phyloP scores from a whole-genome alignment of 1,140 invertebrate species.

The Hesperophylax magnus region DNA sequence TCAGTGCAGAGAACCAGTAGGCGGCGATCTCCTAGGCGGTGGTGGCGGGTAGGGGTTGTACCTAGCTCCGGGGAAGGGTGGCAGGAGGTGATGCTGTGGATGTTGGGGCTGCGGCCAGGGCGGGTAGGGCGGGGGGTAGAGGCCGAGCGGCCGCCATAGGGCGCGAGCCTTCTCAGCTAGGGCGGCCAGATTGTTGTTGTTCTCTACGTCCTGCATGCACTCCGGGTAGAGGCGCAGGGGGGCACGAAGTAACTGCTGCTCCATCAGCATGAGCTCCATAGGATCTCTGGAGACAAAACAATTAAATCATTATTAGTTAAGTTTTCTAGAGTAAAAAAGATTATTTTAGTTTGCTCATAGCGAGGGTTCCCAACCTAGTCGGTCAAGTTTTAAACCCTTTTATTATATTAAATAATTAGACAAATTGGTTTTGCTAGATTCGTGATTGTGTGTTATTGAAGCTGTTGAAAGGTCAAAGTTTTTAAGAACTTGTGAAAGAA shows the following conservation, averaged over 20 bases:
- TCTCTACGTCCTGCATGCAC: conserved; percentile 53
- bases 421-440: too few relatives aligned
- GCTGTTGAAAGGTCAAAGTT: too few relatives aligned
- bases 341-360: too few relatives aligned
- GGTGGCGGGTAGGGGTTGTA: conserved; percentile 68
- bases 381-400: too few relatives aligned
- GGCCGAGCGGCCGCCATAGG: conserved; percentile 64
- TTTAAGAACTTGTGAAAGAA: too few relatives aligned
- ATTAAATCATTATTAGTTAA: conserved; percentile 2
- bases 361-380: too few relatives aligned
- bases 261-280: conserved; percentile 71
- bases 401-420: too few relatives aligned
- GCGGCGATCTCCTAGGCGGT: conserved; percentile 57
- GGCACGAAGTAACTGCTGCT: conserved; percentile 68
- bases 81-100: conserved; percentile 60
- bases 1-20: conserved; percentile 47
- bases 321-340: too few relatives aligned
- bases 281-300: conserved; percentile 66
- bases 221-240: conserved; percentile 67
- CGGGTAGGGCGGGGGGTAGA: conserved; percentile 64
- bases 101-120: conserved; percentile 65
- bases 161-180: conserved; percentile 64
- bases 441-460: too few relatives aligned
- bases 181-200: conserved; percentile 55
- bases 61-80: conserved; percentile 60